Evolutionary conservation across 2,113 vertebrate genomes (phyloP).

Genomic region (Alethe diademata): DNA sequence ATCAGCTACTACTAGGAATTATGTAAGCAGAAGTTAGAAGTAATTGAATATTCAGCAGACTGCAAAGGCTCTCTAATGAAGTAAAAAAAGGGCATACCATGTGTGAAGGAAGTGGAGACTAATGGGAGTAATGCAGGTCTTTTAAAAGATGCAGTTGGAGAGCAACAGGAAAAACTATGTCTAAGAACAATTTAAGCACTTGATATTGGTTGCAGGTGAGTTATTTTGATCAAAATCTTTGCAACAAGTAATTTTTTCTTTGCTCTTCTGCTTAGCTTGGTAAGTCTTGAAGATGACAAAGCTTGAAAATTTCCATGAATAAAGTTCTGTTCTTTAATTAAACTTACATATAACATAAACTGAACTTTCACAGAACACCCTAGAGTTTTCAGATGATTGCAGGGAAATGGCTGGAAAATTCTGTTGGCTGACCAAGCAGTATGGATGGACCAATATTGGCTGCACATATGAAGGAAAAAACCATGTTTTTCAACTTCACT

Average conservation of each 20-base stretch:
- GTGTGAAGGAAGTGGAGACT: not conserved
- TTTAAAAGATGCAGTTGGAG: not conserved
- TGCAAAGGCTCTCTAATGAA: not conserved
- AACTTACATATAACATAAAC: not conserved
- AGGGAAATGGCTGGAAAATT: not conserved
- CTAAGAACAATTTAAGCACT: not conserved
- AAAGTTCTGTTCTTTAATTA: not conserved
- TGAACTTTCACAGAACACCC: not conserved
- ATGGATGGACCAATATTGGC: not conserved
- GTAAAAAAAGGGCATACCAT: not conserved
- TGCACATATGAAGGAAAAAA: not conserved
- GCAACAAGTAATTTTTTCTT: not conserved
- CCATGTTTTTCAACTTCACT: not conserved
- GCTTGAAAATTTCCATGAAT: not conserved
- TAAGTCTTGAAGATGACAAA: not conserved
- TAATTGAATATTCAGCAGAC: not conserved
- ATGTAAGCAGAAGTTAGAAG: not conserved
- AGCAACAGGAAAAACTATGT: not conserved
- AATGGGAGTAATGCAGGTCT: not conserved
- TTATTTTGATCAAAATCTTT: not conserved
- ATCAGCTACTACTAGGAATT: not conserved
- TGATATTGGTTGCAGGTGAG: not conserved
- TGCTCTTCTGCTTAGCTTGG: not conserved
- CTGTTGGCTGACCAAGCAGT: not conserved
- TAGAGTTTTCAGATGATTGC: not conserved